Evolutionary conservation across 2,113 vertebrate species (phyloP).

Genomic region (Siniperca knerii): DNA sequence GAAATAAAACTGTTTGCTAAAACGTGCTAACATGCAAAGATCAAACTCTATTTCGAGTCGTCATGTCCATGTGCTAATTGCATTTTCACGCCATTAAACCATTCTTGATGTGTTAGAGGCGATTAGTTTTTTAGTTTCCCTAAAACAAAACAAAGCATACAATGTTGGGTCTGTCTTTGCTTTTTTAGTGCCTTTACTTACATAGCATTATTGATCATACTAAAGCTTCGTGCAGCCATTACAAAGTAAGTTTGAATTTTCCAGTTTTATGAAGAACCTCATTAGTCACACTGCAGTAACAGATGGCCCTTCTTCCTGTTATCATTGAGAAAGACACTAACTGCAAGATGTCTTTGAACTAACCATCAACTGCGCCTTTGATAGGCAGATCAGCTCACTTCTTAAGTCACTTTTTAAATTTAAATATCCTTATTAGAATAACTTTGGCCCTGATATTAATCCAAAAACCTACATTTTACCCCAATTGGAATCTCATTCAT

Average conservation of each 20-base stretch:
- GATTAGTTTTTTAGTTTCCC: neutral
- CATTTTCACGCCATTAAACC: neutral
- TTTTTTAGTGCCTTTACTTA: neutral
- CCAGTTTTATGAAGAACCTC: neutral
- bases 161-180: neutral
- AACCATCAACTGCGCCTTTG: neutral
- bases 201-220: neutral
- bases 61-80: neutral
- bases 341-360: neutral
- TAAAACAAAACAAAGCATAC: neutral
- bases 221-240: neutral
- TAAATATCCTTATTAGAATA: neutral
- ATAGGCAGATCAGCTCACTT: neutral
- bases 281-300: slow-evolving; percentile 7
- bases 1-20: neutral
- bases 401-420: neutral
- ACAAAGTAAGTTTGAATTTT: neutral
- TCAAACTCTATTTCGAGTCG: neutral
- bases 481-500: neutral
- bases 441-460: neutral
- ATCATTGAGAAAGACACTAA: slow-evolving; percentile 4
- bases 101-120: neutral
- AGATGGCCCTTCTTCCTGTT: slow-evolving; percentile 9
- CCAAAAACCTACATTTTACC: neutral
- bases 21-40: neutral